Base-by-base conservation (phyloP, 2,797 vertebrate genomes). In the Allobates femoralis region DNA sequence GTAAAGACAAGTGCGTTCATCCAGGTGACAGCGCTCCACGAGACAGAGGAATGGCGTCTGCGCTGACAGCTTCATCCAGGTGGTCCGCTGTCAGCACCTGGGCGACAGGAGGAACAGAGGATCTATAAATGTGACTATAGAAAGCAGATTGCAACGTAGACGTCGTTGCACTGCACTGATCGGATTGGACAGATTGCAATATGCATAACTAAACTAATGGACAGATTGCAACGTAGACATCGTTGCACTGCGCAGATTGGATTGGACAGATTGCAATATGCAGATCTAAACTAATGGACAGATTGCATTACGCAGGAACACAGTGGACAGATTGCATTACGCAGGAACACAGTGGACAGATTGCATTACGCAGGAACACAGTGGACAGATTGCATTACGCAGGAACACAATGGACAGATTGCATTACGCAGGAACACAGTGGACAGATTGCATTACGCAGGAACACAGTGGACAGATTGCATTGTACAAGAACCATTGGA, bases 11-110 rank as follows among this genome's bases (percentile, higher is more conserved):
- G 30, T 34, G 30, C 51, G 23, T 19, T 56, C 51, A 73, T 71
- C 56, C 83, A 77, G 74, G 58, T 77, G 46, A 32, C 74, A 64
- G 71, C 32, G 58, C 23, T 28, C 34, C 46, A 67, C 37, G 46
- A 76, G 60, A 71, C 83, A 28, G 8, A 0, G 10, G n/a, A 60
- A 62, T 56, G n/a, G 23, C 81, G 26, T 41, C 55, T 41, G 28
- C 60, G 56, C 32, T 56, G 76, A 41, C 37, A 41, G 19, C 41
- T 76, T 26, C 50, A 12, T 32, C 50, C 50, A 32, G 46, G 28
- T 21, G 51, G 50, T 74, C 71, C 18, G 15, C 23, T 28, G 60
- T 14, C 62, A 16, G 62, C 60, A 1, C 26, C 15, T n/a, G n/a
- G 23, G 28, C 26, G 28, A 32, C 11, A 32, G 12, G 37, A 41